Conservation (phyloP, 1,140 invertebrate genomes). For the Brachionus koreanus region DNA sequence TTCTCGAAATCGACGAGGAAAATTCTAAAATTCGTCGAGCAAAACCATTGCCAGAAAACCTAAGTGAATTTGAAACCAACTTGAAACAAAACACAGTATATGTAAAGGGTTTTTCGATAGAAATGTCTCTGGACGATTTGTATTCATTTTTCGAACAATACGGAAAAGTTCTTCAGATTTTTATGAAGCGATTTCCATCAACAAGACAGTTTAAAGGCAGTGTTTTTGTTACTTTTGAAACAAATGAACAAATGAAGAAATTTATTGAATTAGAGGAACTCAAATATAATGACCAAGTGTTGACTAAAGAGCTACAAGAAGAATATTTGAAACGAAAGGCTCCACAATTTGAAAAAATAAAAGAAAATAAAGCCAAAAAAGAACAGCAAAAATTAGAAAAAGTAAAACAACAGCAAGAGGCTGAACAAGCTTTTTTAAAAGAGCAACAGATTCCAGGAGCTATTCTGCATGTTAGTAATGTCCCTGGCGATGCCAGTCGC, state of each 20-base stretch:
- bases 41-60: conserved; percentile 11
- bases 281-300: not conserved
- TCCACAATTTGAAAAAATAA: conserved; percentile 26
- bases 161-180: conserved; percentile 34
- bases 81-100: conserved; percentile 39
- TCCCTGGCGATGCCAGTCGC: not conserved
- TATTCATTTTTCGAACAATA: conserved; percentile 20
- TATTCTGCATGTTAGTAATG: conserved; percentile 21
- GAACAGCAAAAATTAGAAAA: conserved; percentile 29
- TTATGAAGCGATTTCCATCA: conserved; percentile 34
- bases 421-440: conserved; percentile 20
- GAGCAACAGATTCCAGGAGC: not conserved
- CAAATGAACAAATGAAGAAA: conserved; percentile 13
- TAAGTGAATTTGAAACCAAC: conserved; percentile 25
- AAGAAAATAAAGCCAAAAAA: conserved; percentile 36
- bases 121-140: conserved; percentile 32
- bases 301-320: conserved; percentile 14
- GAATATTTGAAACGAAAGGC: conserved; percentile 39
- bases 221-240: conserved; percentile 42
- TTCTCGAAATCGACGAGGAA: conserved; percentile 41
- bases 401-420: conserved; percentile 25
- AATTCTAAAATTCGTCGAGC: conserved; percentile 21
- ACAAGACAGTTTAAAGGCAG: conserved; percentile 44
- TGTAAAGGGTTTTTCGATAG: conserved; percentile 24
- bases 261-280: conserved; percentile 26